Evolutionary conservation across 2,888 invertebrate genomes (phyloP), one percentile per base, ranked within the genome.

Genomic region (Stenodema calcarata): DNA sequence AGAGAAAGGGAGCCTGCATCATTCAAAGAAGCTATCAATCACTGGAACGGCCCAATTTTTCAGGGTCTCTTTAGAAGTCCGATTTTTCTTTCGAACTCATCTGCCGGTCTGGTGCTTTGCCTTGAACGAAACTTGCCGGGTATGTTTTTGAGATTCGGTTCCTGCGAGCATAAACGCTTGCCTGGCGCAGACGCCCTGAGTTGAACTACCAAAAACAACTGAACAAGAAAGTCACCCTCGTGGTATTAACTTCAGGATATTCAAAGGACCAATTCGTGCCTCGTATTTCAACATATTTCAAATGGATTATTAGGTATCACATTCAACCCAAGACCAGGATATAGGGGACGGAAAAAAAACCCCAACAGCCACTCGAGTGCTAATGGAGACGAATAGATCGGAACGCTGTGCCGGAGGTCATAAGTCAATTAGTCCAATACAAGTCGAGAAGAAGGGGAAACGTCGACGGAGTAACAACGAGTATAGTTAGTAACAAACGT

Each of bases 321-420:
- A 50, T 50, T n/a, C 16, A 18, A 50, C n/a, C 50, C 50, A 50
- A 50, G 50, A n/a, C 50, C 50, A 18, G n/a, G 50, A 50, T 50
- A 14, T 16, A n/a, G 12, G 12, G 47, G 27, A 23, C 11, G 27
- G 62, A 62, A 23, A n/a, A n/a, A 62, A 62, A 62, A 62, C n/a
- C 62, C 47, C 18, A 23, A 18, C 11, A 7, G 14, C 47, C 62
- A 7, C 62, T 62, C 35, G 30, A 35, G 47, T 14, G 16, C 44
- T 78, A 78, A 78, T 78, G 78, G 44, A 78, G 78, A 78, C 78
- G 78, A 78, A 78, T 78, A 27, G 73, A 75, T 23, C 44, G 78
- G 44, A 44, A 78, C 44, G 44, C 41, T 16, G 14, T 16, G 78
- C 42, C 70, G 23, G 78, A 42, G 78, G 42, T 78, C 78, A 42